Evolutionary conservation across 2,888 invertebrate species (phyloP), one percentile per base, ranked within the genome.

Genomic region (Clepsis dumicolana): DNA sequence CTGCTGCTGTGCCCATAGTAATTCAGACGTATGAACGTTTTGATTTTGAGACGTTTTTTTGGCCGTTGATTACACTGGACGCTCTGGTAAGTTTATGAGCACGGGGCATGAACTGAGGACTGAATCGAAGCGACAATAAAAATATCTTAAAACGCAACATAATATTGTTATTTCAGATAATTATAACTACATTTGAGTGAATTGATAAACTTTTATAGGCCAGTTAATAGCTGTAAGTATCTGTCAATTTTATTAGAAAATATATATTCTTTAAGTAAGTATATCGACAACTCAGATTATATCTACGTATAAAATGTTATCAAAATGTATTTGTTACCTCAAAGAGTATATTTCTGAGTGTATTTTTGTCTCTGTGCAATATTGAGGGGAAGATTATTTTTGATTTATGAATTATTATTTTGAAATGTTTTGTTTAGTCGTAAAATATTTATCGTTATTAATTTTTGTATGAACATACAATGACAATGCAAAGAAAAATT

Each of bases 71-170:
- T n/a, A n/a, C n/a, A n/a, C n/a, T n/a, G n/a, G n/a, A n/a, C n/a
- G n/a, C n/a, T n/a, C n/a, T n/a, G n/a, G n/a, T n/a, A n/a, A n/a
- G n/a, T n/a, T n/a, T n/a, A n/a, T n/a, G n/a, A n/a, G n/a, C n/a
- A 35, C 38, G 14, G 38, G n/a, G 4, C 38, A n/a, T 38, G 18
- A 18, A 38, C 38, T 16, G 41, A 48, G 48, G 48, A 48, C 48
- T 48, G 48, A 48, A 48, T 48, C 21, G 8, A 21, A 21, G 21
- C 44, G 44, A 48, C 48, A 48, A 48, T 48, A 48, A 48, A 1
- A 2, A 5, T 44, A 44, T 2, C 5, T 14, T 44, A 7, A 44
- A 44, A 44, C 41, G 12, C 41, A 41, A 48, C 48, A 16, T 32
- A 10, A 38, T 12, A 48, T 2, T 48, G 48, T 21, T 48, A 4